These are phyloP conservation scores for Ctenoplectra terminalis DNA, from an alignment of 1,140 invertebrate species.

Conservation along the genomic window DNA sequence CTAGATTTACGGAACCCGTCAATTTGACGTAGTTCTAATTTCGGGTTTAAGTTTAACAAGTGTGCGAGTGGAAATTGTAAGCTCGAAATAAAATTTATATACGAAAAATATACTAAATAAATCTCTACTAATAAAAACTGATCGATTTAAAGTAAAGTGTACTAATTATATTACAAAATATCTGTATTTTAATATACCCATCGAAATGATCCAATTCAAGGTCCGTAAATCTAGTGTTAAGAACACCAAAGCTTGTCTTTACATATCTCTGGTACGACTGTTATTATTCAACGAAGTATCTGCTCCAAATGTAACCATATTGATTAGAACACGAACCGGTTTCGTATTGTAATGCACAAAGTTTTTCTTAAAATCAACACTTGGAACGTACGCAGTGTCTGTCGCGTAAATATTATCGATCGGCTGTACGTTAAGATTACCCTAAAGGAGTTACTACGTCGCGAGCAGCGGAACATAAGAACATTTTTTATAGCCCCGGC, in stretches of 20 bases:
- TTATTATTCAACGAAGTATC: not conserved
- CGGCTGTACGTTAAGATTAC: not conserved
- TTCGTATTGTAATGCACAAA: not conserved
- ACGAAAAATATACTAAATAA: too few relatives aligned
- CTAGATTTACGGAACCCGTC: too few relatives aligned
- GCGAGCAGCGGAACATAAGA: slow-evolving; percentile 1
- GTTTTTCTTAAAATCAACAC: not conserved
- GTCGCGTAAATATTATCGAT: not conserved
- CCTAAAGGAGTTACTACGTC: not conserved
- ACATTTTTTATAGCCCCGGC: slow-evolving; percentile 48
- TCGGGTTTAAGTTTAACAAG: too few relatives aligned
- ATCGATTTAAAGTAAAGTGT: too few relatives aligned
- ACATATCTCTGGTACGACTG: not conserved
- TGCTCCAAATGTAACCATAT: not conserved
- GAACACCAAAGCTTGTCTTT: not conserved
- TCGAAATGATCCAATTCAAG: too few relatives aligned
- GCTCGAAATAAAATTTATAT: too few relatives aligned
- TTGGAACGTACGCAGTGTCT: not conserved
- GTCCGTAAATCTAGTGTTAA: too few relatives aligned
- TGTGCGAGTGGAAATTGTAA: too few relatives aligned
- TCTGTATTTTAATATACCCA: too few relatives aligned
- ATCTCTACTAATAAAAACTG: too few relatives aligned
- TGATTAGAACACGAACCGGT: not conserved
- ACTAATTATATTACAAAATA: too few relatives aligned
- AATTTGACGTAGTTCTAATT: too few relatives aligned